Percentiles rank a stretch among this genome's conserved stretches.
phyloP scores from a whole-genome alignment of 2,797 vertebrate species.

The Silurus lanzhouensis region DNA sequence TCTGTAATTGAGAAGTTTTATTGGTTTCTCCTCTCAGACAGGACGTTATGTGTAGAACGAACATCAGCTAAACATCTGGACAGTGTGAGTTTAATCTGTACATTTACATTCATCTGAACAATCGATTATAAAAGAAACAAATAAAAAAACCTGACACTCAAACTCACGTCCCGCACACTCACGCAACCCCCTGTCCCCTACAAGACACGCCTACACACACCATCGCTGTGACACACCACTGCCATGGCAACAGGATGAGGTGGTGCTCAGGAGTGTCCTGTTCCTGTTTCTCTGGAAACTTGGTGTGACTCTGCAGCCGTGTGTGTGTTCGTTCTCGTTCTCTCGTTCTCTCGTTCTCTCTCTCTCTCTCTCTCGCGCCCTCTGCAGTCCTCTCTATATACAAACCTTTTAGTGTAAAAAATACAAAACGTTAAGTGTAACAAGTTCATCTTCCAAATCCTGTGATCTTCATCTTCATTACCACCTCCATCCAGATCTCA shows the following conservation, averaged over 20 bases:
- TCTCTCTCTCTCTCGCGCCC: too few relatives aligned
- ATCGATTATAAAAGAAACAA: constrained; percentile 12
- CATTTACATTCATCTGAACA: constrained; percentile 30
- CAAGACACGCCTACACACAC: background rate
- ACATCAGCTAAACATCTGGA: background rate
- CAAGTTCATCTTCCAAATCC: background rate
- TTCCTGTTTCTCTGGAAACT: background rate
- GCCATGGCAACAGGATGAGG: background rate
- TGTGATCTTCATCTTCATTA: background rate
- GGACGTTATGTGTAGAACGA: background rate
- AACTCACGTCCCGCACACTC: background rate
- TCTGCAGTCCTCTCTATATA: background rate
- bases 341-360: too few relatives aligned
- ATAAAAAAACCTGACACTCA: background rate
- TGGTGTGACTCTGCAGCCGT: background rate
- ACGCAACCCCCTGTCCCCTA: too few relatives aligned
- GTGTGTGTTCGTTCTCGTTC: too few relatives aligned
- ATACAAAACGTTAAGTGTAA: background rate
- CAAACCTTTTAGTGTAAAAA: background rate
- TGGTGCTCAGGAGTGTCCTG: background rate
- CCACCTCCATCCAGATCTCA: background rate
- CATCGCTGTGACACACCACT: background rate
- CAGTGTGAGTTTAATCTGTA: constrained; percentile 8
- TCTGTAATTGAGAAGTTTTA: constrained; percentile 3
- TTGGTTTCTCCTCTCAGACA: background rate